A percentile compares a stretch with the other conserved stretches of the same genome.
Conservation (phyloP, 2,888 invertebrate species). For the Creontiades dilutus region DNA sequence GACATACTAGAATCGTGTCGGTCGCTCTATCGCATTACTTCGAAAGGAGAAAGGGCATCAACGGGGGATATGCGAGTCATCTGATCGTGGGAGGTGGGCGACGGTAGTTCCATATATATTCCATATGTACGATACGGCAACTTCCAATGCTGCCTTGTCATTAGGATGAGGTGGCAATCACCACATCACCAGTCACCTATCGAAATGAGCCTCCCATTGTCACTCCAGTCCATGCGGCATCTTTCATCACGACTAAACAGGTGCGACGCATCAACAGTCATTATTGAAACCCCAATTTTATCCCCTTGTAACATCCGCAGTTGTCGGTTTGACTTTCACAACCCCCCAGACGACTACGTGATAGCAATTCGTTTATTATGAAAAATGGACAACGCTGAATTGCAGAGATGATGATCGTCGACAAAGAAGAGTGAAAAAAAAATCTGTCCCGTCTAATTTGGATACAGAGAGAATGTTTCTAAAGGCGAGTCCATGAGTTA, state of each 20-base stretch:
- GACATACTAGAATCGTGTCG: too few species aligned
- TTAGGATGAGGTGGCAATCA: conserved; percentile 52
- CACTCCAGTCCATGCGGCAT: not conserved
- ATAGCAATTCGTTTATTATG: too few species aligned
- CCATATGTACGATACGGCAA: not conserved
- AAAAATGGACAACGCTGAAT: too few species aligned
- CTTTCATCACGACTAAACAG: conserved; percentile 44
- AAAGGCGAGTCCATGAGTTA: too few species aligned
- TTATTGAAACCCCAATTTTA: not conserved
- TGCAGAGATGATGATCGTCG: too few species aligned
- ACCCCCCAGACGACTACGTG: too few species aligned
- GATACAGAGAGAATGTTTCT: too few species aligned
- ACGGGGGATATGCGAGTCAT: not conserved
- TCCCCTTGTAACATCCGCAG: too few species aligned
- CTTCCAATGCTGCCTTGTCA: not conserved
- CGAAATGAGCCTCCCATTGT: conserved; percentile 50
- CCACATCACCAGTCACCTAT: not conserved
- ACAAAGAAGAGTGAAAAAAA: too few species aligned
- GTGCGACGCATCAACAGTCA: conserved; percentile 19
- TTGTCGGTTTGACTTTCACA: too few species aligned
- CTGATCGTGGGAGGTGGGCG: conserved; percentile 13
- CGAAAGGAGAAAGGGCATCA: not conserved
- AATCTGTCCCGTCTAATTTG: too few species aligned
- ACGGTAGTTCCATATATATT: not conserved
- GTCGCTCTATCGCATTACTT: too few species aligned